phyloP scores from a whole-genome alignment of 2,113 vertebrate genomes.

The Pungitius pungitius region DNA sequence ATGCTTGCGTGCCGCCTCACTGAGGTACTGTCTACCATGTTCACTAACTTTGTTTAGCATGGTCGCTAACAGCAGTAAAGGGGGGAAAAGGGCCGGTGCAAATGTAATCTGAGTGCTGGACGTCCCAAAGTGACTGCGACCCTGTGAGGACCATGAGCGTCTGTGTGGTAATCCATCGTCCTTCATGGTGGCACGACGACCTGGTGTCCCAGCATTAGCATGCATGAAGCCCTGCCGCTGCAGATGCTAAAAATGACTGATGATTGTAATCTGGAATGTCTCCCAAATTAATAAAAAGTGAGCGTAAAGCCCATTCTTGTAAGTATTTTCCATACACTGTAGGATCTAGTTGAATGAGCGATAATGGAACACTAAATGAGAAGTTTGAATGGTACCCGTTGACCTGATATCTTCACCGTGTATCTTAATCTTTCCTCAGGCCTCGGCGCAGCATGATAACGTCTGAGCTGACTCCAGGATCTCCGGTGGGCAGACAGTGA shows the following conservation, averaged over 20 bases:
- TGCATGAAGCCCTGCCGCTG: neutral
- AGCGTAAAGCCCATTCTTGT: neutral
- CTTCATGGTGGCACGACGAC: neutral
- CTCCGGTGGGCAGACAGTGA: slow-evolving; percentile 44
- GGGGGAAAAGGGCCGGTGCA: neutral
- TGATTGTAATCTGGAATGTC: neutral
- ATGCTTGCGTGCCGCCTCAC: neutral
- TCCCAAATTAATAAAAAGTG: neutral
- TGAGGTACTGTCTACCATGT: neutral
- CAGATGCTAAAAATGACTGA: neutral
- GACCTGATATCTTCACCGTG: slow-evolving; percentile 5
- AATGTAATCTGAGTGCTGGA: neutral
- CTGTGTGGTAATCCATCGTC: neutral
- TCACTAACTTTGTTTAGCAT: neutral
- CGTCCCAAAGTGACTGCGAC: neutral
- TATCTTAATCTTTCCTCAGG: slow-evolving; percentile 62
- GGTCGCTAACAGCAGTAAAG: neutral
- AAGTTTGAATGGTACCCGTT: neutral
- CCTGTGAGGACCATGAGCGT: neutral
- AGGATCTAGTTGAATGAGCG: neutral
- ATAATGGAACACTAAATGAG: neutral
- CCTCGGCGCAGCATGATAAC: slow-evolving; percentile 50
- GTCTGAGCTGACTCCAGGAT: slow-evolving; percentile 16
- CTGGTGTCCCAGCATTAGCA: neutral
- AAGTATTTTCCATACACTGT: neutral